Evolutionary conservation across 2,113 vertebrate genomes (phyloP), one percentile per base, ranked within the genome.

Genomic region (Tenebrosternarchus preto): DNA sequence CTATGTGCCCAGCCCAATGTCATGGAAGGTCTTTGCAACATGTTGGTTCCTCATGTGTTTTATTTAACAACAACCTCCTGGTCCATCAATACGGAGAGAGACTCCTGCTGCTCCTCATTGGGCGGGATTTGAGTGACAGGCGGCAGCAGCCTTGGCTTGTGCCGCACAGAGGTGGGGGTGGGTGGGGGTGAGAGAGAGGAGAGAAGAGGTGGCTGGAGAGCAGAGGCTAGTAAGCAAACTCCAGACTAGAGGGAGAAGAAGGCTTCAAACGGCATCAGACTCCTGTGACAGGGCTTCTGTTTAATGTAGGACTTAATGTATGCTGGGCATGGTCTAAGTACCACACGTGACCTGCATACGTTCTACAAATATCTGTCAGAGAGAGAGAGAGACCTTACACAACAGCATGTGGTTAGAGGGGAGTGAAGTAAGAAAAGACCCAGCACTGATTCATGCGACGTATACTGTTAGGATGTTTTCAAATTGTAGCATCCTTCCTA

Each of bases 231-330:
- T 24, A n/a, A 33, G 53, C 36, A 73, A 60, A 68, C 69, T 73
- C n/a, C 59, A 12, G 78, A 76, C 46, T 61, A 76, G 82, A 60
- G 73, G 43, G 55, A 60, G 79, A 29, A 31, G 56, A 56, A 53
- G n/a, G 71, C 78, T 78, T 83, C 78, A 73, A 83, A 78, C 84
- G 50, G 68, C 74, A 70, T 78, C n/a, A 57, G 29, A 36, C 33
- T 55, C 53, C 12, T 80, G 78, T 75, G 81, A 78, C 78, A 74
- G 64, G 68, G 39, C 43, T 67, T 80, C 60, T 83, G 81, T 83
- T 67, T 85, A 81, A 85, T 83, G 73, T 81, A 76, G 55, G 70
- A 74, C 67, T 78, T 78, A 83, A 85, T 83, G 79, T 72, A 85
- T 85, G 74, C 84, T 59, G 63, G 55, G 43, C 53, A 50, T 70